phyloP scores from a whole-genome alignment of 1,140 invertebrate species.

The Cyrtorhinus lividipennis region DNA sequence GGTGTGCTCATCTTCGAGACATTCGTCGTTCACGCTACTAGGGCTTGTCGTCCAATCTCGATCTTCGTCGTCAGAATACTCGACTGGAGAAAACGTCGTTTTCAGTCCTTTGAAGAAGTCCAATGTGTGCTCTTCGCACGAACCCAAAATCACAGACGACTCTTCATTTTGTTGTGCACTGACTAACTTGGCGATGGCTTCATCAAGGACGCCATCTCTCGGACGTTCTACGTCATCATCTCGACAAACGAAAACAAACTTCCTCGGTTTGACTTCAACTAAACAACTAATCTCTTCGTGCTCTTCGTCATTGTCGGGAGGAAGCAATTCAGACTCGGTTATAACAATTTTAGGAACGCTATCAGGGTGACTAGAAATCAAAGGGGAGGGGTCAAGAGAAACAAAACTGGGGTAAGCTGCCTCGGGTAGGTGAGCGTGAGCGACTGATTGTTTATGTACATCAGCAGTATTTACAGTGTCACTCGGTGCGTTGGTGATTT shows the following conservation, averaged over 20 bases:
- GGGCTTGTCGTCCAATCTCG: neutral
- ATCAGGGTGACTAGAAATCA: conserved; percentile 9
- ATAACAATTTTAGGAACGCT: conserved; percentile 23
- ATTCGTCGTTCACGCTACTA: conserved; percentile 10
- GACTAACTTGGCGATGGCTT: neutral
- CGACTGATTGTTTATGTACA: neutral
- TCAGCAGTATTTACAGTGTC: conserved; percentile 1
- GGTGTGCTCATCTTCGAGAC: neutral
- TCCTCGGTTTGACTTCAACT: conserved; percentile 16
- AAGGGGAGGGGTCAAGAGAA: neutral
- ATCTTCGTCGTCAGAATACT: neutral
- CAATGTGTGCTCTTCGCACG: conserved; percentile 37
- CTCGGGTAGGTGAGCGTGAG: neutral
- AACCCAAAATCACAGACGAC: conserved; percentile 37
- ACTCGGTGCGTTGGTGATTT: neutral
- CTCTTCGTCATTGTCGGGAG: conserved; percentile 15
- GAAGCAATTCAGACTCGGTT: conserved; percentile 20
- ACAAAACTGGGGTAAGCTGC: neutral
- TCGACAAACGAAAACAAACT: conserved; percentile 19
- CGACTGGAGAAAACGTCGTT: conserved; percentile 25
- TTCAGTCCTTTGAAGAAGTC: conserved; percentile 38
- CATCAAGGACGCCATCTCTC: neutral
- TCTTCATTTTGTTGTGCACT: conserved; percentile 26
- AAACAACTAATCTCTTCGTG: conserved; percentile 11
- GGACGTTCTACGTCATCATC: conserved; percentile 3